Conservation (phyloP, 2,797 vertebrate genomes). For the Alcedo quadribrachys region DNA sequence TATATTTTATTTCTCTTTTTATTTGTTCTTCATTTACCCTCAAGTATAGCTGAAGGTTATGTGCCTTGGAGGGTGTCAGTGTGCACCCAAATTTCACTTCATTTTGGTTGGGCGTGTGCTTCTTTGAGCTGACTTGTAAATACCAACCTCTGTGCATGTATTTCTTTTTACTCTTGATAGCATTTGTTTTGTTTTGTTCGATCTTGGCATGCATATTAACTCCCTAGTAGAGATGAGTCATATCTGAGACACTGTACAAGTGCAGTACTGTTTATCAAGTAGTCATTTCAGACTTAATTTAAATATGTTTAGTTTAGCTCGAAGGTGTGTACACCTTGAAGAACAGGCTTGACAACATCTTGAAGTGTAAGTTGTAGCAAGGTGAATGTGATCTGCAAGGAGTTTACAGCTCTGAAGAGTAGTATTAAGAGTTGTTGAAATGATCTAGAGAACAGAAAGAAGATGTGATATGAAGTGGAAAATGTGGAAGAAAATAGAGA, state of each 20-base stretch:
- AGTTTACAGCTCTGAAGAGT: background rate
- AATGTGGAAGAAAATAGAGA: background rate
- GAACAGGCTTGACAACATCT: slow-evolving; percentile 52
- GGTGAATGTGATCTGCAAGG: background rate
- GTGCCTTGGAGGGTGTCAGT: background rate
- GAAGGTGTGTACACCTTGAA: slow-evolving; percentile 30
- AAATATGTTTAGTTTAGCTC: slow-evolving; percentile 61
- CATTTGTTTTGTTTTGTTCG: slow-evolving; percentile 39
- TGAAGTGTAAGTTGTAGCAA: background rate
- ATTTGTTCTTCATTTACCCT: slow-evolving; percentile 12
- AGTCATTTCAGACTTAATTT: slow-evolving; percentile 55
- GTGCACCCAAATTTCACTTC: background rate
- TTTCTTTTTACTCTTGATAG: slow-evolving; percentile 2
- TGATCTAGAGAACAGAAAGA: background rate
- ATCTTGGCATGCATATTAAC: slow-evolving; percentile 37
- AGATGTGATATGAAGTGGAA: background rate
- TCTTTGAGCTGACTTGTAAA: slow-evolving; percentile 13
- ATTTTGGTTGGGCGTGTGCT: background rate
- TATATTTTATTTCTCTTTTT: background rate
- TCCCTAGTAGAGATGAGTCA: slow-evolving; percentile 54
- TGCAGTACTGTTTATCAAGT: slow-evolving; percentile 53
- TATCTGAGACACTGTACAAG: slow-evolving; percentile 21
- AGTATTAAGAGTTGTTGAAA: background rate
- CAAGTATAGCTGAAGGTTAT: slow-evolving; percentile 18
- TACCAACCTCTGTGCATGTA: background rate